phyloP scores from a whole-genome alignment of 2,888 invertebrate species.

The Gibbula magus region DNA sequence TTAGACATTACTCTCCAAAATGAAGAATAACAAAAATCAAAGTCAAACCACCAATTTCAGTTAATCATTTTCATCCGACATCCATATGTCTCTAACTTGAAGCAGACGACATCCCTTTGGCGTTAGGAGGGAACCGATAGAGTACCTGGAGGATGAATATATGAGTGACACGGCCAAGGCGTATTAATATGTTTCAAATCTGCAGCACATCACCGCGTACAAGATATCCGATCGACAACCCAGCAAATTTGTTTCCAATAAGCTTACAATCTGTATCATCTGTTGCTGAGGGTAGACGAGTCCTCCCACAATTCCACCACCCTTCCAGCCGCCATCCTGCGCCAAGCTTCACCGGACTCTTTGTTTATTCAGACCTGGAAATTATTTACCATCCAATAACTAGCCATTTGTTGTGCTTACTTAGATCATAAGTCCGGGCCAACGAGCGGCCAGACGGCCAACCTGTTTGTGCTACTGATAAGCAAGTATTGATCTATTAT shows the following conservation, averaged over 20 bases:
- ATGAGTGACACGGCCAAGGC: conserved; percentile 10
- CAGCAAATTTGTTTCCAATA: conserved; percentile 16
- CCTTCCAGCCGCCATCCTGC: not conserved
- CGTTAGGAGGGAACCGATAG: too few relatives aligned
- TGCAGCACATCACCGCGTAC: not conserved
- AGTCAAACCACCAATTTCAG: too few relatives aligned
- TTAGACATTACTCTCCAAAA: too few relatives aligned
- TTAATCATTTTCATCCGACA: too few relatives aligned
- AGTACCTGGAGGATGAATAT: not conserved
- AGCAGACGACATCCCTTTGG: too few relatives aligned
- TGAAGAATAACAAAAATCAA: too few relatives aligned
- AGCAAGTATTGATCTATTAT: conserved; percentile 30
- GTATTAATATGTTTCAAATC: conserved; percentile 12
- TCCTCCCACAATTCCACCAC: too few relatives aligned
- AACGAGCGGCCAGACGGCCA: not conserved
- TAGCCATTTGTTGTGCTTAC: conserved; percentile 24
- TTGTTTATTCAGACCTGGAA: conserved; percentile 23
- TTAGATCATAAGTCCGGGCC: not conserved
- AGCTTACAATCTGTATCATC: not conserved
- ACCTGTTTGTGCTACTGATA: conserved; percentile 28
- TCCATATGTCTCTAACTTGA: too few relatives aligned
- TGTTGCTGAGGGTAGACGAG: not conserved
- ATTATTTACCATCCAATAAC: conserved; percentile 30
- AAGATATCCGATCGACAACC: not conserved
- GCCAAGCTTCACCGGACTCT: not conserved